Conservation (phyloP, 1,140 invertebrate species). For the Chrysoperla carnea region DNA sequence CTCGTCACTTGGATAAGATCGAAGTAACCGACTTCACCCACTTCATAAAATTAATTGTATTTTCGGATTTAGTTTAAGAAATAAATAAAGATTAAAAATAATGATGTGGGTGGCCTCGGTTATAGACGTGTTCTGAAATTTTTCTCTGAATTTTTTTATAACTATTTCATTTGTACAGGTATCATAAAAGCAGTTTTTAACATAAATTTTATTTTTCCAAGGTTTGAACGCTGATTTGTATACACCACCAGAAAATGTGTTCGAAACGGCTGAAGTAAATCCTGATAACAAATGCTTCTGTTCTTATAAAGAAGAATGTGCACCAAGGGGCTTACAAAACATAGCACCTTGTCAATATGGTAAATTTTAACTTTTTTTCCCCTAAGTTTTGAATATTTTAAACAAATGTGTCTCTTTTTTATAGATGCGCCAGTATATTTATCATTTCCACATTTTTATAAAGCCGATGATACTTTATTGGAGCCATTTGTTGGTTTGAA, state of each 20-base stretch:
- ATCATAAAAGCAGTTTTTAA: no score
- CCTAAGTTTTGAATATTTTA: conserved; percentile 3
- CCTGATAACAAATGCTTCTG: conserved; percentile 72
- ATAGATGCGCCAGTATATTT: conserved; percentile 69
- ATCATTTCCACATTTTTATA: conserved; percentile 77
- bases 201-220: no score
- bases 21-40: no score
- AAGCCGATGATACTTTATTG: conserved; percentile 55
- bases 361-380: conserved; percentile 21
- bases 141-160: no score
- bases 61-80: no score
- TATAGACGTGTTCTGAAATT: no score
- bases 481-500: conserved; percentile 54
- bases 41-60: no score
- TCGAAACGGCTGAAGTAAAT: conserved; percentile 42
- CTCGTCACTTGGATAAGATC: no score
- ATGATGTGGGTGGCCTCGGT: no score
- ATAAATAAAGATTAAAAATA: no score
- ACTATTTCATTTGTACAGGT: no score
- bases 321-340: conserved; percentile 58
- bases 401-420: conserved; percentile 15
- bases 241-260: conserved; percentile 47
- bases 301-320: conserved; percentile 42
- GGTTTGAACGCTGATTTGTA: conserved; percentile 53
- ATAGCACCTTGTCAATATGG: conserved; percentile 76